Evolutionary conservation across 1,140 invertebrate genomes (phyloP), one percentile per base, ranked within the genome.

Genomic region (Carposina sasakii): DNA sequence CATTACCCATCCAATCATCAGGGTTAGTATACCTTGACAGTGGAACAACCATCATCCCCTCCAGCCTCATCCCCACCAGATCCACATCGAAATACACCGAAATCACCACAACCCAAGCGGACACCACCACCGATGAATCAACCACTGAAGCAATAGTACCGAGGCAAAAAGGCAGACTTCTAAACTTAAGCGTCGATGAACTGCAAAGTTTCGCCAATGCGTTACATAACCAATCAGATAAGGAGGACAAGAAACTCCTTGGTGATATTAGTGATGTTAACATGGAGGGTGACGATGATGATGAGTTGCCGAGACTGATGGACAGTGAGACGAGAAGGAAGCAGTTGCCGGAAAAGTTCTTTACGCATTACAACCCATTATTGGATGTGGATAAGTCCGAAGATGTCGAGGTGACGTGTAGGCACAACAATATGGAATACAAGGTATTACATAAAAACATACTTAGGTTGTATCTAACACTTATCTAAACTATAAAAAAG

Each of bases 171-270:
- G 60, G 67, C 8, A 76, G 79, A 63, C 49, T 84, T 36, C 48
- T 84, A n/a, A 74, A 76, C 57, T 47, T 81, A 47, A 78, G 65
- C 28, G 67, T 81, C 34, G 77, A 83, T 33, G 79, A 83, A 28
- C 55, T 83, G 28, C 77, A 83, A 58, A 76, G 71, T 31, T 79
- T 83, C 28, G 79, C 79, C 0, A 76, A 76, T 40, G 69, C 71
- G 22, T 52, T 84, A 34, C 81, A 84, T 41, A 84, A 81, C 60
- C 68, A 73, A 52, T 77, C 66, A 1, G 60, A 63, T 37, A 65
- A 53, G 41, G 48, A 52, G 34, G 50, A 57, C 34, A 61, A 69
- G 57, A 68, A 79, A 48, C 46, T 52, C 44, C 21, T 67, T 47
- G 78, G 15, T 16, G 36, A 83, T 62, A 51, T 83, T 6, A 84